Base-by-base conservation (phyloP, 2,888 invertebrate species). In the Ceraclea dissimilis region DNA sequence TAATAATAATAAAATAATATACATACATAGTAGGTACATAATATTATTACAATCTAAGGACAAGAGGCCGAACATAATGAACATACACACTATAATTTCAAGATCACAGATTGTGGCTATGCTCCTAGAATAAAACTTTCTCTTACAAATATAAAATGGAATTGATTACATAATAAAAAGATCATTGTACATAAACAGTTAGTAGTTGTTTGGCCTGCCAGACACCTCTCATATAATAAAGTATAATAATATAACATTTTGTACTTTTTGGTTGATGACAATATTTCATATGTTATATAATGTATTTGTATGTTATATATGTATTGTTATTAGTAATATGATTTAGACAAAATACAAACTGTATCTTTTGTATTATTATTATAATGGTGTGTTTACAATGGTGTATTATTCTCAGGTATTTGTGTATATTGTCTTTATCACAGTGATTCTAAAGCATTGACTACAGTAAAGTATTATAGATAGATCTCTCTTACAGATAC, bases 341-440 rank as follows among this genome's bases (percentile, higher is more conserved):
- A 59, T 55, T 52, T 53, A 56, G 55, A 59, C 58, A 58, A 61
- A 61, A 59, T 61, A 58, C 59, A 52, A 58, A 54, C 52, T 58
- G 56, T 59, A 51, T 58, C 56, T 51, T 51, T 60, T 54, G 34
- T 18, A 49, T 53, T 55, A 57, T 51, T 50, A 54, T n/a, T n/a
- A n/a, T n/a, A n/a, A n/a, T n/a, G n/a, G n/a, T n/a, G n/a, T n/a
- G n/a, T n/a, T n/a, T n/a, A 39, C 2, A 52, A 56, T 61, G 59
- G 57, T 59, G 57, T 48, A 47, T 16, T 49, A n/a, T 49, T 39
- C 58, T 61, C 59, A 61, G 61, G 59, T 61, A 61, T 59, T 60
- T 43, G 51, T 55, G 61, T 55, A 61, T 61, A 61, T 61, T 61
- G 61, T 61, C 61, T 54, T 58, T 62, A 62, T 62, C 61, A 62